A percentile compares a stretch with the other conserved stretches of the same genome.
Evolutionary conservation across 2,797 vertebrate genomes (phyloP).

Genomic region (Pteronotus mesoamericanus): DNA sequence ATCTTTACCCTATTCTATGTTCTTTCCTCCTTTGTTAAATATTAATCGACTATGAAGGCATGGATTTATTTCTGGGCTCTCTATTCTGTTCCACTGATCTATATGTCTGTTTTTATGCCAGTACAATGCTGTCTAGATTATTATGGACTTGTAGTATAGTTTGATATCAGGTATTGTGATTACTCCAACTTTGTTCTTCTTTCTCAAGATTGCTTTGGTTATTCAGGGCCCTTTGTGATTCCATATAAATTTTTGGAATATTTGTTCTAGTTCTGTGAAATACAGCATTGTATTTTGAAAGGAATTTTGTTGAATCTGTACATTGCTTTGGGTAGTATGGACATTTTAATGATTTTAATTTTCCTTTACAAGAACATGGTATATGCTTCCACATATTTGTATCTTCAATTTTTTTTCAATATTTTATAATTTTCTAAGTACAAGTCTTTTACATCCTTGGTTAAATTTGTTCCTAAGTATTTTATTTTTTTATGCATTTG

Average conservation of each 20-base stretch:
- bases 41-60: background rate
- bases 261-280: background rate
- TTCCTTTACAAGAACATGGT: background rate
- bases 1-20: background rate
- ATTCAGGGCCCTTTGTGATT: background rate
- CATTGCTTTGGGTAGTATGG: background rate
- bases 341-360: background rate
- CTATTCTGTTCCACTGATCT: background rate
- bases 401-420: background rate
- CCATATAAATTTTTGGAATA: background rate
- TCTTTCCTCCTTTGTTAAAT: background rate
- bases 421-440: background rate
- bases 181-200: background rate
- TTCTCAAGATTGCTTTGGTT: background rate
- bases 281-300: background rate
- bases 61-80: background rate
- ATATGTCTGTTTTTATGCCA: background rate
- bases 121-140: background rate
- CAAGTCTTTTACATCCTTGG: background rate
- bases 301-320: background rate
- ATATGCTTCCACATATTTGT: background rate
- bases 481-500: background rate
- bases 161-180: background rate
- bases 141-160: background rate
- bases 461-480: background rate